Percentiles rank a stretch among this genome's conserved stretches.
Evolutionary conservation across 2,797 vertebrate species (phyloP).

Genomic region (Erethizon dorsatum): DNA sequence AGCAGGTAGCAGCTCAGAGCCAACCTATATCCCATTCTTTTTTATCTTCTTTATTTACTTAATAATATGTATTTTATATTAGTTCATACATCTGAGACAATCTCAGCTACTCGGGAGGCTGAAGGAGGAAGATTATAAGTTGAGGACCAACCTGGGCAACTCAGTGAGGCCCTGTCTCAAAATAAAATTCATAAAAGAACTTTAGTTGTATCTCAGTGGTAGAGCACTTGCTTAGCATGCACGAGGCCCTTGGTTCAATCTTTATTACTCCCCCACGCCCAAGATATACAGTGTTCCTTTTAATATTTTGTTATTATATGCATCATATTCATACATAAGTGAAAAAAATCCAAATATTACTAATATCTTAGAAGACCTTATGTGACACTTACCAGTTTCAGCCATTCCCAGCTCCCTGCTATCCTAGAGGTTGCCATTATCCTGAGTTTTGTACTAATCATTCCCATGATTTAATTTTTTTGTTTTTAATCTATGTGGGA

Average conservation of each 20-base stretch:
- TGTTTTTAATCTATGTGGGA: slow-evolving; percentile 23
- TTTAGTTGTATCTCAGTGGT: background rate
- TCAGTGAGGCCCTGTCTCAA: background rate
- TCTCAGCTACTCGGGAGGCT: background rate
- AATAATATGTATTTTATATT: background rate
- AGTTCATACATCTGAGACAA: background rate
- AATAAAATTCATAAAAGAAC: background rate
- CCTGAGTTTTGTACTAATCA: slow-evolving; percentile 43
- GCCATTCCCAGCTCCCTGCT: background rate
- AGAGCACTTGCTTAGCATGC: background rate
- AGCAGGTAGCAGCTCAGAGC: background rate
- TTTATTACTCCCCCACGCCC: background rate
- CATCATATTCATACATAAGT: background rate
- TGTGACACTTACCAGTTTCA: background rate
- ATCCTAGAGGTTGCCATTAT: background rate
- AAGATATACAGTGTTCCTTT: background rate
- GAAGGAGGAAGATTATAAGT: background rate
- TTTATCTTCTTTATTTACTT: background rate
- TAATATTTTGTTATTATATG: background rate
- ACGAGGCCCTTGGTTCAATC: background rate
- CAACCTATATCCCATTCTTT: background rate
- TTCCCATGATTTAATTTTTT: slow-evolving; percentile 20
- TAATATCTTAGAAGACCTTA: background rate
- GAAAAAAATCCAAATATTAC: background rate
- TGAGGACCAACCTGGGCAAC: background rate